Base-by-base conservation (phyloP, 2,797 vertebrate genomes). In the Lagorchestes hirsutus region DNA sequence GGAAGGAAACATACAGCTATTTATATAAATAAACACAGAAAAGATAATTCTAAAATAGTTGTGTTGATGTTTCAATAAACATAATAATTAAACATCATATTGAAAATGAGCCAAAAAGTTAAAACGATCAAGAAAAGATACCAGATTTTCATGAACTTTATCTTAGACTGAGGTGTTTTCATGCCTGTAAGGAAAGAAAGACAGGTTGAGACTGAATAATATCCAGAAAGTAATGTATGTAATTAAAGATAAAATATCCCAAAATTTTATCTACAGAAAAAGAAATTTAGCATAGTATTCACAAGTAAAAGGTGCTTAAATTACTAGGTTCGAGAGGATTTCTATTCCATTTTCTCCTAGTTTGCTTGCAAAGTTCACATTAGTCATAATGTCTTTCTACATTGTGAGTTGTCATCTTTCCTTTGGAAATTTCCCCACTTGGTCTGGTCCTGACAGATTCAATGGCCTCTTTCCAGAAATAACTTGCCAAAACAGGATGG, bases 401-500 rank as follows among this genome's bases (percentile, higher is more conserved):
- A 74, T 95, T 92, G 10, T 91, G 59, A 58, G n/a, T 40, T 90
- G 92, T 40, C 57, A 91, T 82, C 57, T 24, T 74, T 82, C 54
- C 55, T 90, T 24, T 46, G 56, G 91, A 52, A 94, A 67, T 92
- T 92, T 94, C 31, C 9, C 94, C 31, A 74, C 82, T 55, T 0
- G 9, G 1, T 95, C 91, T 94, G 57, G 95, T 91, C 52, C n/a
- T 55, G 95, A 91, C 92, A 90, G 95, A 96, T 97, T 93, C 52
- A 57, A 54, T 97, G 96, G 74, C 95, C 1, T 16, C 52, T 93
- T 93, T 96, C 97, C 97, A 97, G 93, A 94, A 97, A 95, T 34
- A 91, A 59, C 87, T 50, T 97, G 94, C 52, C 52, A 56, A 58
- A 58, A 92, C 91, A 95, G 46, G 58, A 95, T 56, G 0, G 0